phyloP scores from a whole-genome alignment of 2,797 vertebrate species.

The Gephyroberyx darwinii region DNA sequence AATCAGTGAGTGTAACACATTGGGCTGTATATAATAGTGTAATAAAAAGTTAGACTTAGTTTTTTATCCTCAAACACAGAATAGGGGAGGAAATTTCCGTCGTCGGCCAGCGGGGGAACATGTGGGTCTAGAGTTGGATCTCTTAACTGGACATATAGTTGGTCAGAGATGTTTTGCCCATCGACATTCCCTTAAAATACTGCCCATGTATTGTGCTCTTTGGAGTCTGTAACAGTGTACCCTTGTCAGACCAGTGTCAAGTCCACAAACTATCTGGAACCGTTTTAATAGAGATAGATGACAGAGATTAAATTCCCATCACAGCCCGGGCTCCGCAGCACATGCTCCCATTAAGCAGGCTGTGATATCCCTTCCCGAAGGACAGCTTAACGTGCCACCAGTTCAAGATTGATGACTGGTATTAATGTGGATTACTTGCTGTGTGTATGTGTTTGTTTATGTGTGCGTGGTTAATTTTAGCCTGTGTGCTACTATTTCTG shows the following conservation, averaged over 20 bases:
- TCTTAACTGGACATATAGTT: too few relatives aligned
- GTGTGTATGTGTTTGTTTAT: slow-evolving; percentile 44
- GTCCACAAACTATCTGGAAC: slow-evolving; percentile 28
- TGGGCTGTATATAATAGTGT: too few relatives aligned
- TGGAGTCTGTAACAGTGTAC: neutral
- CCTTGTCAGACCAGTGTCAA: slow-evolving; percentile 13
- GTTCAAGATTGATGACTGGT: slow-evolving; percentile 56
- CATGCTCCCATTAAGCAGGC: slow-evolving; percentile 28
- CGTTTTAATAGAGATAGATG: slow-evolving; percentile 63
- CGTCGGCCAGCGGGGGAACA: too few relatives aligned
- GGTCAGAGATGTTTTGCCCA: neutral
- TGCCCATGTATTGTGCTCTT: neutral
- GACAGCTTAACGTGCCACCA: slow-evolving; percentile 42
- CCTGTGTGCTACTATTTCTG: slow-evolving; percentile 24
- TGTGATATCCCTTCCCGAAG: slow-evolving; percentile 52
- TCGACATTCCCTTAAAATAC: neutral
- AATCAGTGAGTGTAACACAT: too few relatives aligned
- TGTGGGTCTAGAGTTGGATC: too few relatives aligned
- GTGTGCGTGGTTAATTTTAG: slow-evolving; percentile 46
- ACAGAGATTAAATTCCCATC: slow-evolving; percentile 53
- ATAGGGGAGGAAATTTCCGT: too few relatives aligned
- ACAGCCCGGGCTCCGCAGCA: slow-evolving; percentile 30
- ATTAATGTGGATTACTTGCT: slow-evolving; percentile 55
- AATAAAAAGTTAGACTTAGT: too few relatives aligned
- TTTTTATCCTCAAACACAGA: too few relatives aligned